phyloP scores from a whole-genome alignment of 2,113 vertebrate genomes.

The Oreocharis arfaki region DNA sequence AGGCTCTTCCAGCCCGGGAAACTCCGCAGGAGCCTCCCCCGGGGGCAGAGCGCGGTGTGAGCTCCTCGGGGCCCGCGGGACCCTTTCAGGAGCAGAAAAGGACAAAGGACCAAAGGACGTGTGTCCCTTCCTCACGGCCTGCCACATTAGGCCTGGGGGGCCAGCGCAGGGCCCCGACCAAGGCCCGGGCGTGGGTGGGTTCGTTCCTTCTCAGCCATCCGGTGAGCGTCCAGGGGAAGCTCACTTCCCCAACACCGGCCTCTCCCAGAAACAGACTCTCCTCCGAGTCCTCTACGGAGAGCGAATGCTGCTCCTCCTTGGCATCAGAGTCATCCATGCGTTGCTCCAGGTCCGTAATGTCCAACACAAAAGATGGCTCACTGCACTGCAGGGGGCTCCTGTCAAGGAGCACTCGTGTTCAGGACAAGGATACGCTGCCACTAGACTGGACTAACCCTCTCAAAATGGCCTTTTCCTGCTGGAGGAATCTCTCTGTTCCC shows the following conservation, averaged over 20 bases:
- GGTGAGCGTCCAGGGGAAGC: not conserved
- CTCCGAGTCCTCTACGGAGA: fast-evolving
- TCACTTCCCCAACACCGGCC: fast-evolving
- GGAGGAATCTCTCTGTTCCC: not conserved
- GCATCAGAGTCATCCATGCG: too few species aligned
- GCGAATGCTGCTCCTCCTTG: not conserved
- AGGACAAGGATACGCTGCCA: not conserved
- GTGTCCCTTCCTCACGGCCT: not conserved
- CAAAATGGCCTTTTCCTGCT: not conserved
- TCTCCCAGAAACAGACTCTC: not conserved
- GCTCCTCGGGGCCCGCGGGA: not conserved
- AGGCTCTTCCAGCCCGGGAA: not conserved
- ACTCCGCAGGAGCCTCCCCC: fast-evolving
- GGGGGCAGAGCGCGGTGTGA: fast-evolving
- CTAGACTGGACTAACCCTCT: not conserved
- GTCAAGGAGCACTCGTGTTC: not conserved
- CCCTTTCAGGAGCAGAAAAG: not conserved
- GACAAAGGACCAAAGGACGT: fast-evolving
- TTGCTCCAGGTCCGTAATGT: not conserved
- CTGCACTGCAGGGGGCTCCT: not conserved
- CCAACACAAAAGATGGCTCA: not conserved
- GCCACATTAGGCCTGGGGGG: too few species aligned
- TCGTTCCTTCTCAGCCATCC: not conserved
- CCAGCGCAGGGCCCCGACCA: too few species aligned
- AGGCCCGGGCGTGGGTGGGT: not conserved